Evolutionary conservation across 2,888 invertebrate species (phyloP), one percentile per base, ranked within the genome.

Genomic region (Gymnosoma rotundatum): DNA sequence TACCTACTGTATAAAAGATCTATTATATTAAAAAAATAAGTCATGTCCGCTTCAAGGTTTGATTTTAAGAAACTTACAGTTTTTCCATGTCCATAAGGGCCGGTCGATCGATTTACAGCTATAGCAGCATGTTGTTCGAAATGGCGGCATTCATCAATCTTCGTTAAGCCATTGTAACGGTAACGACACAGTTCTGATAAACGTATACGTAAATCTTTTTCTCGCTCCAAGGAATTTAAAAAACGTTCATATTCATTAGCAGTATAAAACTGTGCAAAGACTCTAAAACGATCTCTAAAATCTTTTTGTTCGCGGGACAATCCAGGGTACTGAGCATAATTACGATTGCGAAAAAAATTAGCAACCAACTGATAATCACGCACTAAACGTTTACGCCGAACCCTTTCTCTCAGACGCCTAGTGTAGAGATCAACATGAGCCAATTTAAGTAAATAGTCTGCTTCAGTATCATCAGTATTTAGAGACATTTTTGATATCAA

Each of bases 381-480:
- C 18, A 97, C 97, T 73, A 98, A 94, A 74, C 97, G 94, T 94
- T 98, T 98, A 91, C 98, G 94, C 87, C 97, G 94, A 58, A 96
- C 96, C 85, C 98, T 94, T 91, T 98, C 98, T 70, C 97, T 93
- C 70, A 98, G 92, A 86, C 97, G 94, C 83, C 96, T 94, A 7
- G 96, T 96, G 90, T 98, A 98, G 93, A 98, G 98, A 90, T 98
- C 98, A 79, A 98, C 97, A 93, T 98, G 97, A 32, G 98, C 96
- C 87, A 98, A 93, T 93, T 98, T 98, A 45, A 98, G 93, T 83
- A 96, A 96, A 90, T 96, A 95, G 92, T 98, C 98, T 86, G 97
- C 93, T 88, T 98, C 97, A 88, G 96, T 96, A 92, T 98, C 98
- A 90, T 98, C 98, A 45, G 95, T 94, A 90, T 95, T 96, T 16